These are phyloP conservation scores for Pocota personata DNA, from an alignment of 2,888 invertebrate genomes.

Conservation along the genomic window DNA sequence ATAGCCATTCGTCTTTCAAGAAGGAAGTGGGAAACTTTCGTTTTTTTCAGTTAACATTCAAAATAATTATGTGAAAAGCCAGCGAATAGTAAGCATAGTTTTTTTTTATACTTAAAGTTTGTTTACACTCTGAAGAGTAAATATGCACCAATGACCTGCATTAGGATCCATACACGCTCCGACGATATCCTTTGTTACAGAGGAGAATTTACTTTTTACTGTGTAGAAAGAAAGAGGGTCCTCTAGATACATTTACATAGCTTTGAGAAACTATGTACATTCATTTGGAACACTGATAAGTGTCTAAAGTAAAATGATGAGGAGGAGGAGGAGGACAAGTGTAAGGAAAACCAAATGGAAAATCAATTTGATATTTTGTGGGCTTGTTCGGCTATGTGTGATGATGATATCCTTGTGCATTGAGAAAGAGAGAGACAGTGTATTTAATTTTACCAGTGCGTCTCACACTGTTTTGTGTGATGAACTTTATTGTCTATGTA, in stretches of 20 bases:
- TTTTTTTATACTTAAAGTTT: constrained; percentile 5
- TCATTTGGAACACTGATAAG: background rate
- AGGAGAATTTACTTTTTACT: constrained; percentile 24
- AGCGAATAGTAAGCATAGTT: background rate
- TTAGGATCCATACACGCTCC: constrained; percentile 12
- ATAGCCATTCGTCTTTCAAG: constrained; percentile 32
- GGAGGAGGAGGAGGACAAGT: background rate
- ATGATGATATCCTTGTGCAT: constrained; percentile 23
- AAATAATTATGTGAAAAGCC: constrained; percentile 34
- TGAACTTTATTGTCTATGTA: constrained; percentile 41
- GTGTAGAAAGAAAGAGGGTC: constrained; percentile 13
- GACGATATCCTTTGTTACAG: constrained; percentile 21
- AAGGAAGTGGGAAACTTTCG: constrained; percentile 48
- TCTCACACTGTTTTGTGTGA: constrained; percentile 1
- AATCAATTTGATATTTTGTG: constrained; percentile 44
- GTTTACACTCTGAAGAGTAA: constrained; percentile 28
- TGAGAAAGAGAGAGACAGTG: background rate
- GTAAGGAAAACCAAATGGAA: constrained; percentile 34
- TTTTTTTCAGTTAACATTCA: constrained; percentile 17
- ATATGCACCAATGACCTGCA: constrained; percentile 50
- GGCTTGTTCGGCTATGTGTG: background rate
- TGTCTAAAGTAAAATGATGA: background rate
- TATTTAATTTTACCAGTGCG: constrained; percentile 18
- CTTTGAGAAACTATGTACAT: background rate
- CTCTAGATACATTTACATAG: constrained; percentile 12